Percentiles rank a stretch among this genome's conserved stretches.
phyloP scores from a whole-genome alignment of 2,888 invertebrate genomes.

The Cryptocheilus praepositus region DNA sequence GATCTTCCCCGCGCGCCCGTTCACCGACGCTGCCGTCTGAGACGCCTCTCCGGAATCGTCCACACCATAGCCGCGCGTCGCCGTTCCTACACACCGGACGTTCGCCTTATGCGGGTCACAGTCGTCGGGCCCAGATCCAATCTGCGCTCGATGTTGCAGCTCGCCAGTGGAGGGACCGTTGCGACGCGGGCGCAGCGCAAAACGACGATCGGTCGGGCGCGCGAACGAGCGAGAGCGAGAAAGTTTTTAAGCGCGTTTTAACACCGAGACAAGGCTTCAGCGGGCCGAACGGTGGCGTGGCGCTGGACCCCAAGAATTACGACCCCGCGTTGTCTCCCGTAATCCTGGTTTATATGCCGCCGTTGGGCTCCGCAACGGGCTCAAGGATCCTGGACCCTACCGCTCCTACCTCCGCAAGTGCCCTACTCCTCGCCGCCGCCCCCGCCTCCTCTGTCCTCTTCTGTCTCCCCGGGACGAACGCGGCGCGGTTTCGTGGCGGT shows the following conservation, averaged over 20 bases:
- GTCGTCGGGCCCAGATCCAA: slow-evolving; percentile 24
- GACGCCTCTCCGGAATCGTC: no score
- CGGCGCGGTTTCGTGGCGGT: slow-evolving; percentile 37
- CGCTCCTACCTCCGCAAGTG: slow-evolving; percentile 16
- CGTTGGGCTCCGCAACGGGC: slow-evolving; percentile 16
- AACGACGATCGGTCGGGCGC: not conserved
- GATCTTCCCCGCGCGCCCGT: no score
- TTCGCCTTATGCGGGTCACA: slow-evolving; percentile 12
- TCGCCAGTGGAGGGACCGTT: not conserved
- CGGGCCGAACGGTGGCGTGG: slow-evolving; percentile 28
- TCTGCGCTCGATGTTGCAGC: slow-evolving; percentile 1
- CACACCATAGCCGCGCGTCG: no score
- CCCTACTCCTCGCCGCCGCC: slow-evolving; percentile 26
- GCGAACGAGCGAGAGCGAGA: slow-evolving; percentile 1
- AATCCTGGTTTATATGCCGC: slow-evolving; percentile 67
- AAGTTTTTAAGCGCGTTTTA: slow-evolving; percentile 46
- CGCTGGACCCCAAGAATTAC: slow-evolving; percentile 58
- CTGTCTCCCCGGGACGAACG: slow-evolving; percentile 21
- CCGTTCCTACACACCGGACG: slow-evolving; percentile 16
- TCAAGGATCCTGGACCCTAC: not conserved
- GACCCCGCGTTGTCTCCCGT: slow-evolving; percentile 60
- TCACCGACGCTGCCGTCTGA: no score
- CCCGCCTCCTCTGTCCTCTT: slow-evolving; percentile 22
- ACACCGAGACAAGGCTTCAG: slow-evolving; percentile 36
- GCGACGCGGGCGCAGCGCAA: not conserved